Base-by-base conservation (phyloP, 2,797 vertebrate species). In the Alauda arvensis region DNA sequence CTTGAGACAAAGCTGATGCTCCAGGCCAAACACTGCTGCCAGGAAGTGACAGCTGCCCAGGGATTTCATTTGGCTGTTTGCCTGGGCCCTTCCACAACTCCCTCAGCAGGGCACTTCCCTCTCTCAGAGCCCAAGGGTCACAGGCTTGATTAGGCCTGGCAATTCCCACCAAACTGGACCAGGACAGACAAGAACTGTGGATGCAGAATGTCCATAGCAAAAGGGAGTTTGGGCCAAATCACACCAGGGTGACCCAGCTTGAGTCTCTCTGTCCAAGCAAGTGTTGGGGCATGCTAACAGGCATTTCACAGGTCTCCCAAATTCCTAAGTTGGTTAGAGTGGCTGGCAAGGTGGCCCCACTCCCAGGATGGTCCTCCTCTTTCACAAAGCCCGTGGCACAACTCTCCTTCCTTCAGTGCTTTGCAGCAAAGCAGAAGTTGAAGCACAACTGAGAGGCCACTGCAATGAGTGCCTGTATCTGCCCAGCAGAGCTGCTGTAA, bases 1-100 rank as follows among this genome's bases (percentile, higher is more conserved):
- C 67, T 69, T 39, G 56, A 87, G 60, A 66, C 46, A 62, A 78
- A 84, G 19, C 77, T 90, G 82, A 80, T 66, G 59, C 67, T 92
- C 24, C 26, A 45, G 74, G 75, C 74, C 74, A 90, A 90, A 60
- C 21, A 12, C 24, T 28, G 56, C 59, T 83, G 82, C 76, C 70
- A 60, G 66, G 62, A 65, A 69, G 14, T 3, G 20, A 72, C 72
- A 68, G 52, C 21, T 87, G 62, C 39, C 12, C 3, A 1, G 23
- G 20, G 48, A 59, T 68, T 63, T n/a, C 5, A 24, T n/a, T 17
- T 17, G 29, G 48, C 37, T 80, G 4, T 65, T 86, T 66, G 43
- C 71, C 86, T 13, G 5, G 43, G 59, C 23, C n/a, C 19, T 83
- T 80, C 78, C 82, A 52, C 82, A 83, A 25, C 39, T 91, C 59